Evolutionary conservation across 2,888 invertebrate genomes (phyloP).

Genomic region (Allophyes oxyacanthae): DNA sequence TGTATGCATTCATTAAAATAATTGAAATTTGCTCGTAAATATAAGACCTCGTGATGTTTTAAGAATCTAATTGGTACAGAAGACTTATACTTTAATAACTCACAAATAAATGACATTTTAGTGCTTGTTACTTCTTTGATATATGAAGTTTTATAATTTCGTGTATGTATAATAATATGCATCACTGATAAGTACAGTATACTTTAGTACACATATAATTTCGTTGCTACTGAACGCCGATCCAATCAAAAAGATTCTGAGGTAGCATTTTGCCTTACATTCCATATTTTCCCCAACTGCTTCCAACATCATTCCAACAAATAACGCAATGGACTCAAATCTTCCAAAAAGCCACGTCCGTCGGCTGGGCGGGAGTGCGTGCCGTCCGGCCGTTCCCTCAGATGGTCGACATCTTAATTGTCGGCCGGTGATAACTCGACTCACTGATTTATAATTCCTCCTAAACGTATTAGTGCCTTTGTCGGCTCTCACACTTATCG

Average conservation of each 20-base stretch:
- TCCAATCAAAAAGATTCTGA: conserved; percentile 24
- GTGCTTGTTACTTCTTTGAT: conserved; percentile 23
- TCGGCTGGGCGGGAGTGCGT: conserved; percentile 41
- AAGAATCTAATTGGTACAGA: conserved; percentile 30
- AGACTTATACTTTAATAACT: conserved; percentile 17
- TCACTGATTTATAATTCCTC: conserved; percentile 84
- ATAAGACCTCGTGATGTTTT: conserved; percentile 9
- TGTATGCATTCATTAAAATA: conserved; percentile 30
- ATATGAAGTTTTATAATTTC: conserved; percentile 19
- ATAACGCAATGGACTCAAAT: conserved; percentile 33
- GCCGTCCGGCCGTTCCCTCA: conserved; percentile 53
- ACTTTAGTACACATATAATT: conserved; percentile 44
- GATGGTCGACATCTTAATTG: conserved; percentile 83
- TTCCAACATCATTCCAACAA: neutral
- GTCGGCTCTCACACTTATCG: conserved; percentile 83
- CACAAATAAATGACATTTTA: conserved; percentile 10
- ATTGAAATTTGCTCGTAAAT: conserved; percentile 33
- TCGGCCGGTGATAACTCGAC: conserved; percentile 76
- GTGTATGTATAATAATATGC: conserved; percentile 22
- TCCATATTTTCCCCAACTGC: neutral
- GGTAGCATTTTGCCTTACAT: conserved; percentile 16
- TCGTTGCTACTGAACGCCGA: conserved; percentile 32
- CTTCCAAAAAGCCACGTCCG: conserved; percentile 14
- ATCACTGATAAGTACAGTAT: conserved; percentile 43
- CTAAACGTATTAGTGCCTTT: conserved; percentile 83